phyloP scores from a whole-genome alignment of 1,140 invertebrate species.

The Lineus longissimus region DNA sequence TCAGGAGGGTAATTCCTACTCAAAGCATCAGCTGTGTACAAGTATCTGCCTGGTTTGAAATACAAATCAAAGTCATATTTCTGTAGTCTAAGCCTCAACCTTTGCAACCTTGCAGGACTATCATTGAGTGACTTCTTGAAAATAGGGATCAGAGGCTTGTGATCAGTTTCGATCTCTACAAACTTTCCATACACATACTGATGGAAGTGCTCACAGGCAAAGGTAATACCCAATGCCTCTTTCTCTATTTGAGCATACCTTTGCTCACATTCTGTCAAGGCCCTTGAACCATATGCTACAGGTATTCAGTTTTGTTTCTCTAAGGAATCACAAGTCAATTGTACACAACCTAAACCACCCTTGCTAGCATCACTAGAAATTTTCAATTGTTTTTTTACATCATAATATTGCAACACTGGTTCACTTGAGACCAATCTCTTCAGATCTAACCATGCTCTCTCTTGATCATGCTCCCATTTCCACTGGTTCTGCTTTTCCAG shows the following conservation, averaged over 20 bases:
- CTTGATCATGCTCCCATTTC: not conserved
- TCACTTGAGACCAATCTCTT: not conserved
- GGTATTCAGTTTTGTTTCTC: too few species aligned
- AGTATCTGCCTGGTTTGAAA: not conserved
- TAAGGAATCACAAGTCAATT: too few species aligned
- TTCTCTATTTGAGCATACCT: conserved; percentile 11
- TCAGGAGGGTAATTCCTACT: not conserved
- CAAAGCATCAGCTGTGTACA: not conserved
- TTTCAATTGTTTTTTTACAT: not conserved
- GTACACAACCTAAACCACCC: too few species aligned
- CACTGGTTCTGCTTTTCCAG: not conserved
- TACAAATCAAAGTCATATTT: conserved; percentile 3
- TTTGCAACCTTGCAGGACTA: not conserved
- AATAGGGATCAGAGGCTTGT: conserved; percentile 4
- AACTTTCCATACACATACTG: conserved; percentile 8
- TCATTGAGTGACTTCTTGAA: conserved; percentile 7
- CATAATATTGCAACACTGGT: not conserved
- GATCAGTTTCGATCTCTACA: conserved; percentile 6
- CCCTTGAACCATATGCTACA: too few species aligned
- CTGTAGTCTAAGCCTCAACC: not conserved
- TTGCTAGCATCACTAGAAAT: not conserved
- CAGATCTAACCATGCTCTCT: not conserved
- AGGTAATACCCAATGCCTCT: not conserved
- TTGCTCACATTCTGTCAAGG: conserved; percentile 15
- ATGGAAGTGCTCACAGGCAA: not conserved